Conservation (phyloP, 2,113 vertebrate species). For the Patagioenas fasciata region DNA sequence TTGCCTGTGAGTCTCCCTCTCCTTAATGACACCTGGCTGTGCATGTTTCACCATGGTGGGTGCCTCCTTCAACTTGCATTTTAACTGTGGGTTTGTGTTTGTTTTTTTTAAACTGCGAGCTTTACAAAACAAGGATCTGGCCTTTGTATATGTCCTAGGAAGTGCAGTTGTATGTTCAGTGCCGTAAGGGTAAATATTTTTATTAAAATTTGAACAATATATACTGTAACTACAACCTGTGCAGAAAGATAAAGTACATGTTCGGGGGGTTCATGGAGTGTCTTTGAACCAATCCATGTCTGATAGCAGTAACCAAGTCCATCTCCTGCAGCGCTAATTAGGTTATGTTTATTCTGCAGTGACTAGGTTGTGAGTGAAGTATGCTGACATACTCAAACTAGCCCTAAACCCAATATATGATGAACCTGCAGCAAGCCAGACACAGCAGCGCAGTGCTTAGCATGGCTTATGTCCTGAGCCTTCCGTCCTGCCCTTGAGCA, state of each 20-base stretch:
- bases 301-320: neutral
- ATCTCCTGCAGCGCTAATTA: neutral
- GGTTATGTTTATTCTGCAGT: neutral
- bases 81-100: neutral
- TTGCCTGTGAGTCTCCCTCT: neutral
- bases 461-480: neutral
- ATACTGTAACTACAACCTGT: neutral
- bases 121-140: neutral
- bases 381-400: neutral
- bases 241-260: neutral
- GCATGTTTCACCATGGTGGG: neutral
- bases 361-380: neutral
- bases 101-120: neutral
- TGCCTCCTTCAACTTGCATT: neutral
- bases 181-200: neutral
- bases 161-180: neutral
- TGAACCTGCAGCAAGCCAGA: neutral
- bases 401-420: neutral
- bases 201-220: neutral
- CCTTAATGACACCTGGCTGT: neutral
- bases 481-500: neutral
- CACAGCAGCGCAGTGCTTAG: neutral
- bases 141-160: neutral
- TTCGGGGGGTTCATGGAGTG: neutral
- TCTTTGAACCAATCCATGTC: neutral